Evolutionary conservation across 2,888 invertebrate species (phyloP).

Genomic region (Machimus rusticus): DNA sequence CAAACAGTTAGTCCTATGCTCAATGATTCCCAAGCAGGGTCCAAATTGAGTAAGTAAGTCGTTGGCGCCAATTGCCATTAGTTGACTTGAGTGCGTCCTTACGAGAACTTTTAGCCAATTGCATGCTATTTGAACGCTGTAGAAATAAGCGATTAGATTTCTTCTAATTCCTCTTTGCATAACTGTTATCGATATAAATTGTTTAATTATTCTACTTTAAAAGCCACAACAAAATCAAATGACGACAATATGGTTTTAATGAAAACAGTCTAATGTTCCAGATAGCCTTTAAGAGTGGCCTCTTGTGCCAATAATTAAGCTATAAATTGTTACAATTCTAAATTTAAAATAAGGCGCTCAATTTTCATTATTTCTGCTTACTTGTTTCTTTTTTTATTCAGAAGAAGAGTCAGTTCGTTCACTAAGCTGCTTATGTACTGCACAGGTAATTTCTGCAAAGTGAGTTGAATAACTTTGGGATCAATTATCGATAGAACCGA

Average conservation of each 20-base stretch:
- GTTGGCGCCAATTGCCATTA: slow-evolving; percentile 59
- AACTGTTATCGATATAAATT: not conserved
- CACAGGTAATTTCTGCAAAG: slow-evolving; percentile 78
- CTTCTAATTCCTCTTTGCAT: not conserved
- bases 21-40: slow-evolving; percentile 60
- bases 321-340: not conserved
- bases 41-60: slow-evolving; percentile 59
- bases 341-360: too few relatives aligned
- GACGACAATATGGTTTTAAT: too few relatives aligned
- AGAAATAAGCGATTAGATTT: slow-evolving; percentile 7
- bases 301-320: too few relatives aligned
- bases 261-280: too few relatives aligned
- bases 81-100: slow-evolving; percentile 59
- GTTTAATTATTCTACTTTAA: too few relatives aligned
- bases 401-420: slow-evolving; percentile 73
- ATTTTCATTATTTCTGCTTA: slow-evolving; percentile 63
- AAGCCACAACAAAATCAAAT: too few relatives aligned
- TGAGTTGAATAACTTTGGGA: slow-evolving; percentile 73
- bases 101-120: slow-evolving; percentile 58
- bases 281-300: too few relatives aligned
- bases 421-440: slow-evolving; percentile 77
- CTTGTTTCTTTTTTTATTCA: slow-evolving; percentile 72
- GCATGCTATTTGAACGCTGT: slow-evolving; percentile 57
- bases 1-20: slow-evolving; percentile 59
- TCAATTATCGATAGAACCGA: slow-evolving; percentile 76